Conservation (phyloP, 1,140 invertebrate species). For the Saccostrea cuccullata region DNA sequence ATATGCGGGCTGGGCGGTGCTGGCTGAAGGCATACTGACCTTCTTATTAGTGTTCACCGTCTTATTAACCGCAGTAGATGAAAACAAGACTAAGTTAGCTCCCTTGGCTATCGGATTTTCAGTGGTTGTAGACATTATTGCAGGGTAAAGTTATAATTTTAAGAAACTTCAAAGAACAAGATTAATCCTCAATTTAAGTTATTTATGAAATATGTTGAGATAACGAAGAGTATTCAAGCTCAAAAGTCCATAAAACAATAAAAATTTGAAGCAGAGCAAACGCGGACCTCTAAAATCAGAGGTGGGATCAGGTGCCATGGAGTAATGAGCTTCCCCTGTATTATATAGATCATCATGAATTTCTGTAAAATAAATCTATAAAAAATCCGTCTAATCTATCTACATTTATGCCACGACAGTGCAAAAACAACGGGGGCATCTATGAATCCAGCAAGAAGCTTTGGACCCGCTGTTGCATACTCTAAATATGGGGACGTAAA, state of each 20-base stretch:
- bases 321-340: too few relatives aligned
- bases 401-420: conserved; percentile 39
- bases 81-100: conserved; percentile 64
- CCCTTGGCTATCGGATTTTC: conserved; percentile 76
- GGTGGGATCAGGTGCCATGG: too few relatives aligned
- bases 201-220: too few relatives aligned
- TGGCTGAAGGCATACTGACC: conserved; percentile 73
- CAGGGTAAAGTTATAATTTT: conserved; percentile 63
- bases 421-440: conserved; percentile 74
- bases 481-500: conserved; percentile 41
- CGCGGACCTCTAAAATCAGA: too few relatives aligned
- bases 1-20: conserved; percentile 63
- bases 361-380: too few relatives aligned
- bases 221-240: too few relatives aligned
- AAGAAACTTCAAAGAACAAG: too few relatives aligned
- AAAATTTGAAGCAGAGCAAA: too few relatives aligned
- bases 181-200: too few relatives aligned
- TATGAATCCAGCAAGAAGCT: conserved; percentile 79
- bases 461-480: conserved; percentile 76
- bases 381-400: neutral
- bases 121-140: conserved; percentile 73
- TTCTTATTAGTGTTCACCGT: conserved; percentile 73
- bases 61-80: conserved; percentile 72
- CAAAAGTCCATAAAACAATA: too few relatives aligned
- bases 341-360: too few relatives aligned